Percentiles rank a stretch among this genome's conserved stretches.
phyloP scores from a whole-genome alignment of 2,113 vertebrate species.

The Lates calcarifer region DNA sequence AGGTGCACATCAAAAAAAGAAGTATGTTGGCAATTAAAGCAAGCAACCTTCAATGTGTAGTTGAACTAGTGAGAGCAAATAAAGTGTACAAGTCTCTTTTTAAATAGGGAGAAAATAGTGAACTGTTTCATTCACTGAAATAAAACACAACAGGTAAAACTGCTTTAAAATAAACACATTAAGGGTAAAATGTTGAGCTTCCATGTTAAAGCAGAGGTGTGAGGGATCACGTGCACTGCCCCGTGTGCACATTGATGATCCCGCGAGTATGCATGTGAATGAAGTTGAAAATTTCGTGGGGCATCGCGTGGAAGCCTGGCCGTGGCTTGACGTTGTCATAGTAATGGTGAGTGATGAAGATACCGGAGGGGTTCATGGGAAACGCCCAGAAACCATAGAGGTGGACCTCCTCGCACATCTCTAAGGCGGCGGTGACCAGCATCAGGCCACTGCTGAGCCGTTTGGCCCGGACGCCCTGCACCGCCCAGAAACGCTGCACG shows the following conservation, averaged over 20 bases:
- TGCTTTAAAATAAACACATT: slow-evolving; percentile 9
- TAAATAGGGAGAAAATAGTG: slow-evolving; percentile 1
- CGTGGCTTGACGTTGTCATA: slow-evolving; percentile 99
- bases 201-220: neutral
- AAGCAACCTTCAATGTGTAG: slow-evolving; percentile 50
- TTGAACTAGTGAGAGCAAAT: slow-evolving; percentile 21
- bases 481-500: slow-evolving; percentile 95
- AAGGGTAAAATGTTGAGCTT: slow-evolving; percentile 7
- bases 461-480: slow-evolving; percentile 93
- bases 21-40: slow-evolving; percentile 53
- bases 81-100: slow-evolving; percentile 39
- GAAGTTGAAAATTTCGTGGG: slow-evolving; percentile 97
- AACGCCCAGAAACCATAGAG: slow-evolving; percentile 99
- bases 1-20: slow-evolving; percentile 39
- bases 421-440: slow-evolving; percentile 94
- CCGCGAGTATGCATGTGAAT: slow-evolving; percentile 97
- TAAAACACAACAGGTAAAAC: slow-evolving; percentile 9
- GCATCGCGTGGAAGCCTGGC: slow-evolving; percentile 98
- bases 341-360: slow-evolving; percentile 97
- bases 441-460: slow-evolving; percentile 96
- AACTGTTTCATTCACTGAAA: slow-evolving; percentile 10
- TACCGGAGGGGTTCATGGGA: slow-evolving; percentile 95
- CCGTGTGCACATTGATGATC: slow-evolving; percentile 93
- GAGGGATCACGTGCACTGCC: slow-evolving; percentile 85
- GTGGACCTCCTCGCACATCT: slow-evolving; percentile 97